Percentiles rank a stretch among this genome's conserved stretches.
phyloP scores from a whole-genome alignment of 2,797 vertebrate species.

The Hydrolagus colliei region DNA sequence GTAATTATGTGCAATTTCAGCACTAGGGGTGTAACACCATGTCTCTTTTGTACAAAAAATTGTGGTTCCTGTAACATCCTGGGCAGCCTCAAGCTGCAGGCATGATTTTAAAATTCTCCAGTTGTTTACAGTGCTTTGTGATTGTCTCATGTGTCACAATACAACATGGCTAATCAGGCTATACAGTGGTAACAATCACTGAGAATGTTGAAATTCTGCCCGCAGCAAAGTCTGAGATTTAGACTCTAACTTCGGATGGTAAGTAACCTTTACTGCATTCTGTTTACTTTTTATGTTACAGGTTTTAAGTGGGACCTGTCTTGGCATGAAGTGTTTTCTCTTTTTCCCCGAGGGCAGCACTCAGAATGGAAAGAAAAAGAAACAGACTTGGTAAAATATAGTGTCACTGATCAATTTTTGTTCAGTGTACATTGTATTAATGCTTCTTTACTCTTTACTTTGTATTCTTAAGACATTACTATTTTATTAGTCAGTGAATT shows the following conservation, averaged over 20 bases:
- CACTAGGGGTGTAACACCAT: conserved; percentile 13
- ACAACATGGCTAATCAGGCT: background rate
- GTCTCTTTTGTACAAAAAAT: conserved; percentile 27
- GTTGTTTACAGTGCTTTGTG: conserved; percentile 11
- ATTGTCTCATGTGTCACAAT: conserved; percentile 4
- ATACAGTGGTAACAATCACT: background rate
- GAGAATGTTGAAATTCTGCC: background rate
- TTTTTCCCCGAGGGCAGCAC: background rate
- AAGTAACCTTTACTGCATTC: background rate
- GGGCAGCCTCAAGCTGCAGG: conserved; percentile 7
- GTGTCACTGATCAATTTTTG: background rate
- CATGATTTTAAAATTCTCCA: conserved; percentile 12
- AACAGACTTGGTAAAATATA: background rate
- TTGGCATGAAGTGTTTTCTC: background rate
- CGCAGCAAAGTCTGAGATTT: background rate
- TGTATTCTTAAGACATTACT: background rate
- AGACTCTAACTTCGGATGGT: background rate
- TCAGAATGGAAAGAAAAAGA: background rate
- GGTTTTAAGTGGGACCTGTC: background rate
- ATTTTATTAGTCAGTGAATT: background rate
- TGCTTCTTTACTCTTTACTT: background rate
- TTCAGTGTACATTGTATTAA: background rate
- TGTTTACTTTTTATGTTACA: background rate
- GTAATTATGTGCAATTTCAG: conserved; percentile 32
- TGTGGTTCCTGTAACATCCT: conserved; percentile 23